These are phyloP conservation scores for Drosophila mauritiana DNA, from an alignment of 1,140 invertebrate genomes.

Conservation along the genomic window DNA sequence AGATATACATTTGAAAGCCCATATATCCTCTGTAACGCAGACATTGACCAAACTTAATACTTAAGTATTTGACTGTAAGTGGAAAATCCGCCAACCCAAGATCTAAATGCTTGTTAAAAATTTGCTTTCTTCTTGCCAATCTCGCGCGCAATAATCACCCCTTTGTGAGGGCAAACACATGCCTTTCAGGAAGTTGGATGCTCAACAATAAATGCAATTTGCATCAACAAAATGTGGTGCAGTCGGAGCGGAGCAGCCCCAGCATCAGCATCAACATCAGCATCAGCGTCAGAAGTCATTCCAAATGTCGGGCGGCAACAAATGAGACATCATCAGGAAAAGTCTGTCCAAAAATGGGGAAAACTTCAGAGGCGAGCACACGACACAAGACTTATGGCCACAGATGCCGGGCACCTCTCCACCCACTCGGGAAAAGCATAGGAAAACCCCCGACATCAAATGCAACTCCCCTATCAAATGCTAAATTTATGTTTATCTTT, in stretches of 20 bases:
- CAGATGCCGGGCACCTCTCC: slow-evolving; percentile 63
- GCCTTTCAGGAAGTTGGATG: slow-evolving; percentile 47
- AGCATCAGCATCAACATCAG: slow-evolving; percentile 6
- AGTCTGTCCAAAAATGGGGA: slow-evolving; percentile 51
- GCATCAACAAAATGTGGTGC: slow-evolving; percentile 54
- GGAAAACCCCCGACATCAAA: slow-evolving; percentile 11
- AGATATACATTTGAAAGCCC: too few relatives aligned
- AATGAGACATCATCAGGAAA: slow-evolving; percentile 70
- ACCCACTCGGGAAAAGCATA: slow-evolving; percentile 12
- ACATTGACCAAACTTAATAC: neutral
- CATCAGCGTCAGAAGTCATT: slow-evolving; percentile 43
- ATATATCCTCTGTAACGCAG: neutral
- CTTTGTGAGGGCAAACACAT: slow-evolving; percentile 7
- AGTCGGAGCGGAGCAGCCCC: neutral
- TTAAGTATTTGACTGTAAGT: neutral
- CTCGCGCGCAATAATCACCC: neutral
- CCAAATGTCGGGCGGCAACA: slow-evolving; percentile 54
- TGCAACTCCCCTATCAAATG: slow-evolving; percentile 45
- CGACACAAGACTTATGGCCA: slow-evolving; percentile 74
- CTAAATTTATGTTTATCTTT: slow-evolving; percentile 74
- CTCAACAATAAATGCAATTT: slow-evolving; percentile 61
- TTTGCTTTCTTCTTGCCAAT: neutral
- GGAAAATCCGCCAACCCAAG: neutral
- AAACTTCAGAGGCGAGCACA: slow-evolving; percentile 35
- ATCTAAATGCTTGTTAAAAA: slow-evolving; percentile 9